Evolutionary conservation across 2,888 invertebrate species (phyloP).

Genomic region (Dasysyrphus albostriatus): DNA sequence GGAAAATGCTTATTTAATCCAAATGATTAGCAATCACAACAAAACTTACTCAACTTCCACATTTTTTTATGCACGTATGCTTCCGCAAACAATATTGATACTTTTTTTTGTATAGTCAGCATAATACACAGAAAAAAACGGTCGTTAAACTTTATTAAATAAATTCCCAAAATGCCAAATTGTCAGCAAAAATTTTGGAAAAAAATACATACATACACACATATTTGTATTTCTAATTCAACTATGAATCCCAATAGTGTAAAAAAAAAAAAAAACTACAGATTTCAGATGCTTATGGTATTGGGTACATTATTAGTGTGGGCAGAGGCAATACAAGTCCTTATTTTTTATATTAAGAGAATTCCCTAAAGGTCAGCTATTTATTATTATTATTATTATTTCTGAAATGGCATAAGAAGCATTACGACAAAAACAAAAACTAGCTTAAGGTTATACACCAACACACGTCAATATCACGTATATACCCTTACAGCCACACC

Average conservation of each 20-base stretch:
- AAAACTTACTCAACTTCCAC: background rate
- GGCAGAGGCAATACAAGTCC: constrained; percentile 35
- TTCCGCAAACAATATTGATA: constrained; percentile 27
- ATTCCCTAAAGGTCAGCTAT: constrained; percentile 60
- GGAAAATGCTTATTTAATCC: background rate
- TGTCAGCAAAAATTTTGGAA: constrained; percentile 60
- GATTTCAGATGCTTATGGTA: constrained; percentile 5
- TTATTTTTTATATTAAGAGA: constrained; percentile 32
- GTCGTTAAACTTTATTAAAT: constrained; percentile 64
- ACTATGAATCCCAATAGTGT: constrained; percentile 37
- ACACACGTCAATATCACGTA: background rate
- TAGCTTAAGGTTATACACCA: constrained; percentile 3
- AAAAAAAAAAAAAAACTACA: constrained; percentile 20
- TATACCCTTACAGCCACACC: constrained; percentile 59
- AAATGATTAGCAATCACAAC: constrained; percentile 25
- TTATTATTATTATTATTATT: constrained; percentile 49
- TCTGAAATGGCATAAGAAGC: constrained; percentile 49
- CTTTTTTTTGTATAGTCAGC: constrained; percentile 35
- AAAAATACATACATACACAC: constrained; percentile 29
- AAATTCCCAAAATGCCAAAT: constrained; percentile 50
- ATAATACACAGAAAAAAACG: constrained; percentile 2
- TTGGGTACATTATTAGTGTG: constrained; percentile 8
- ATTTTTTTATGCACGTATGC: constrained; percentile 7
- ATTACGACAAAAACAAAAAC: constrained; percentile 19
- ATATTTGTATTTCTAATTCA: background rate